A percentile compares a stretch with the other conserved stretches of the same genome.
Evolutionary conservation across 2,888 invertebrate genomes (phyloP).

Genomic region (Stenurella melanura): DNA sequence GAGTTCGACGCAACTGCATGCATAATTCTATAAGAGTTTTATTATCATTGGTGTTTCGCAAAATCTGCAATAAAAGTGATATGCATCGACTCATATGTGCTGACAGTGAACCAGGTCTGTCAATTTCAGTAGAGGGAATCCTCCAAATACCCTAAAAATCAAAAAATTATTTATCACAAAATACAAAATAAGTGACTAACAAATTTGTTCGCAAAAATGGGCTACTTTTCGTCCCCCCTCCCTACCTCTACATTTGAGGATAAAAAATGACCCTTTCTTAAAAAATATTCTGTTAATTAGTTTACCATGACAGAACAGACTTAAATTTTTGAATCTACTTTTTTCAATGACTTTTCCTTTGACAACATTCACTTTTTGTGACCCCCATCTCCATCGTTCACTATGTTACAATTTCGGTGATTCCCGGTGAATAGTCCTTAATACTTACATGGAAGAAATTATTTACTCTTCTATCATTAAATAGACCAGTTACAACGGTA

Average conservation of each 20-base stretch:
- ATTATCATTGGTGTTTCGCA: slow-evolving; percentile 87
- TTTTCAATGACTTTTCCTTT: too few species aligned
- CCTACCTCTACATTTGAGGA: too few species aligned
- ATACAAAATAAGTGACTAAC: background rate
- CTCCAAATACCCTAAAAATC: slow-evolving; percentile 88
- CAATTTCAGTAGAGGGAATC: slow-evolving; percentile 92
- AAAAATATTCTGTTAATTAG: too few species aligned
- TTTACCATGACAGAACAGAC: too few species aligned
- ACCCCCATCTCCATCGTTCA: too few species aligned
- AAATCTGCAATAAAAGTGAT: slow-evolving; percentile 86
- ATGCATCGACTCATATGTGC: slow-evolving; percentile 93
- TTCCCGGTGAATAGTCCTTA: too few species aligned
- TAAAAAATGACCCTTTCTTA: too few species aligned
- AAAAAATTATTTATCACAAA: background rate
- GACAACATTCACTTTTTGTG: too few species aligned
- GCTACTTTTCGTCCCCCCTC: too few species aligned
- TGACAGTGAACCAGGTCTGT: slow-evolving; percentile 93
- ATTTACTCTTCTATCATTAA: slow-evolving; percentile 87
- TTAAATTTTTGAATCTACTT: too few species aligned
- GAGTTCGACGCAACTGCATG: slow-evolving; percentile 84
- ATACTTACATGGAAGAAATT: slow-evolving; percentile 91
- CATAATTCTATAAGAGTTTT: slow-evolving; percentile 87
- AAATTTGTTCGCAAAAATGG: too few species aligned
- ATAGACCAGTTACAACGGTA: slow-evolving; percentile 86
- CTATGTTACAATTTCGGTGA: too few species aligned